These are phyloP conservation scores for Lasioglossum lativentre DNA, from an alignment of 2,888 invertebrate genomes.

Conservation along the genomic window DNA sequence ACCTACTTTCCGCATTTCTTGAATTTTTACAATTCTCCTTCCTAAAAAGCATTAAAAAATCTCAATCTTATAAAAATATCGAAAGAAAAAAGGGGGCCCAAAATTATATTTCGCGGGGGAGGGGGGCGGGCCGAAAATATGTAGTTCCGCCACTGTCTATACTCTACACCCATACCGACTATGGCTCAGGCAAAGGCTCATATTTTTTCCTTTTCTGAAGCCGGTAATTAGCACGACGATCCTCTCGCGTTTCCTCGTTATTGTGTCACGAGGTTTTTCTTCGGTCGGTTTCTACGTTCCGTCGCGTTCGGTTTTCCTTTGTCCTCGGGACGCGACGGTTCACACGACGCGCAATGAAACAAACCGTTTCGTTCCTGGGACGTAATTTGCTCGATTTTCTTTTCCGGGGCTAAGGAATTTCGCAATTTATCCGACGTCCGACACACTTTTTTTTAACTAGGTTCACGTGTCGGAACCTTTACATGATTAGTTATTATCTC, in stretches of 20 bases:
- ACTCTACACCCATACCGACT: too few species aligned
- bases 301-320: conserved; percentile 35
- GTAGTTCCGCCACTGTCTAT: too few species aligned
- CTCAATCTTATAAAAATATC: too few species aligned
- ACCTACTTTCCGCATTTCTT: too few species aligned
- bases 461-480: not conserved
- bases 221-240: conserved; percentile 59
- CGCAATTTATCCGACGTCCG: conserved; percentile 8
- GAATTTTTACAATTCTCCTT: too few species aligned
- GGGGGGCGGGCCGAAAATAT: too few species aligned
- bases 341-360: conserved; percentile 55
- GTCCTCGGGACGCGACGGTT: conserved; percentile 32
- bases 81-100: too few species aligned
- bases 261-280: conserved; percentile 55
- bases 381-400: conserved; percentile 48
- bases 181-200: too few species aligned
- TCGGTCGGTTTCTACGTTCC: conserved; percentile 16
- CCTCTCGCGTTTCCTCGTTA: conserved; percentile 65
- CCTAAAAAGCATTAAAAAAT: too few species aligned
- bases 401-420: not conserved
- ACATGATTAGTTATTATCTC: too few species aligned
- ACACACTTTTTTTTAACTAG: not conserved
- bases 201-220: conserved; percentile 18
- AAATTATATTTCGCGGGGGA: too few species aligned
- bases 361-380: conserved; percentile 42